A percentile compares a stretch with the other conserved stretches of the same genome.
These are phyloP conservation scores for Brenthis ino DNA, from an alignment of 2,888 invertebrate genomes.

Conservation along the genomic window DNA sequence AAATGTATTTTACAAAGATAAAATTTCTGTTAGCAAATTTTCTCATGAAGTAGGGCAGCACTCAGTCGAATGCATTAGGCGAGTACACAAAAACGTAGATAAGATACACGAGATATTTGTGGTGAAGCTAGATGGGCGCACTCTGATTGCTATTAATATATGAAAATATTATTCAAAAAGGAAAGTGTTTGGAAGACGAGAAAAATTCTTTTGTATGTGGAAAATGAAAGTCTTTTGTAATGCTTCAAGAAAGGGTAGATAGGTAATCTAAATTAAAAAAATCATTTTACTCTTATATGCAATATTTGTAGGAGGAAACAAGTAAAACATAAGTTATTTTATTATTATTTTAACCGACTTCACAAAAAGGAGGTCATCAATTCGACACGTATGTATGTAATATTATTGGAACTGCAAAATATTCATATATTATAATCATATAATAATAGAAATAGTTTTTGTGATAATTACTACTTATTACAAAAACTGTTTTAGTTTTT, in stretches of 20 bases:
- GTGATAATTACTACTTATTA: too few relatives aligned
- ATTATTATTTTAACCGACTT: too few relatives aligned
- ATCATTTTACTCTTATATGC: background rate
- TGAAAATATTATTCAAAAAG: background rate
- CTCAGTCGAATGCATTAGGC: constrained; percentile 49
- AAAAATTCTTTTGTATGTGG: background rate
- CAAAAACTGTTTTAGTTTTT: too few relatives aligned
- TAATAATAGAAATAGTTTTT: too few relatives aligned
- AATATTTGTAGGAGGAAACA: too few relatives aligned
- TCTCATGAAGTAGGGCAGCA: constrained; percentile 34
- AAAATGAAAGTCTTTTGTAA: background rate
- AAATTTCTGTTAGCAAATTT: constrained; percentile 12
- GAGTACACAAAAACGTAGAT: constrained; percentile 53
- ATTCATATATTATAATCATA: too few relatives aligned
- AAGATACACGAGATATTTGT: constrained; percentile 48
- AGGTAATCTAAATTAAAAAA: constrained; percentile 2
- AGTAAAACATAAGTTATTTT: too few relatives aligned
- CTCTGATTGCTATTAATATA: constrained; percentile 3
- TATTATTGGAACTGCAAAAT: too few relatives aligned
- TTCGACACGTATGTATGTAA: too few relatives aligned
- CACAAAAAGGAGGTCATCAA: too few relatives aligned
- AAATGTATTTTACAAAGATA: constrained; percentile 1
- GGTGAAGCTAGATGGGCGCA: constrained; percentile 8
- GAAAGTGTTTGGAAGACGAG: too few relatives aligned
- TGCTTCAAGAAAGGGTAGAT: background rate